Conservation (phyloP, 2,888 invertebrate species). For the Drosophila colorata region DNA sequence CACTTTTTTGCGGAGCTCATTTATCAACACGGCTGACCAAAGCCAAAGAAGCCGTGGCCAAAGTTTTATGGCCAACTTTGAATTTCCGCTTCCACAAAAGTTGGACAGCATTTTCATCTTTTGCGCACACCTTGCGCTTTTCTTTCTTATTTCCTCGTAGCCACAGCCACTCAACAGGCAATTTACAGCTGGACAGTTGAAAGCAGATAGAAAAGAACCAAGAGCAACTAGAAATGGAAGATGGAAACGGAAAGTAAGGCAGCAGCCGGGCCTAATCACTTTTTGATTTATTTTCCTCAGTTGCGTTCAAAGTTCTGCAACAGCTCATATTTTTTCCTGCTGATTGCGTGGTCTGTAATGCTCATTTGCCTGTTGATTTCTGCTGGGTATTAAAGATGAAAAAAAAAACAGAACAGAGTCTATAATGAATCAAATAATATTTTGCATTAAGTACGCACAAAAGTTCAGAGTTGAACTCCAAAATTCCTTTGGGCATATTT, state of each 20-base stretch:
- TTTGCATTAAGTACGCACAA: not conserved
- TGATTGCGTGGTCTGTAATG: slow-evolving; percentile 12
- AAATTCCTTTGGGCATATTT: not conserved
- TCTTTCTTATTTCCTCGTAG: slow-evolving; percentile 33
- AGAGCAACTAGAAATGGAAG: not conserved
- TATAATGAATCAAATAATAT: slow-evolving; percentile 10
- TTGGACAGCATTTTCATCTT: slow-evolving; percentile 62
- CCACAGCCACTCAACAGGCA: slow-evolving; percentile 70
- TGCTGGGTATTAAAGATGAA: slow-evolving; percentile 7
- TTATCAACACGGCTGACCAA: slow-evolving; percentile 72
- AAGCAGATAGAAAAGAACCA: slow-evolving; percentile 18
- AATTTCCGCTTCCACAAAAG: slow-evolving; percentile 61
- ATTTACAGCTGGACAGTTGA: slow-evolving; percentile 69
- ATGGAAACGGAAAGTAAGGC: not conserved
- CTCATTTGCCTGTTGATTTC: slow-evolving; percentile 48
- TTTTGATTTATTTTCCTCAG: slow-evolving; percentile 74
- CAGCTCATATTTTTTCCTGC: slow-evolving; percentile 63
- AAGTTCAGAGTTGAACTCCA: not conserved
- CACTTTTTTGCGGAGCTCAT: slow-evolving; percentile 63
- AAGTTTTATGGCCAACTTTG: slow-evolving; percentile 79
- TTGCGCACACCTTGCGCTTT: slow-evolving; percentile 57
- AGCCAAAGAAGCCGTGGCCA: slow-evolving; percentile 58
- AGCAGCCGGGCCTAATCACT: slow-evolving; percentile 67
- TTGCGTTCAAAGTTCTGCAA: slow-evolving; percentile 53
- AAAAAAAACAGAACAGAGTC: not conserved